phyloP scores from a whole-genome alignment of 1,140 invertebrate species.

The Drosophila ironensis region DNA sequence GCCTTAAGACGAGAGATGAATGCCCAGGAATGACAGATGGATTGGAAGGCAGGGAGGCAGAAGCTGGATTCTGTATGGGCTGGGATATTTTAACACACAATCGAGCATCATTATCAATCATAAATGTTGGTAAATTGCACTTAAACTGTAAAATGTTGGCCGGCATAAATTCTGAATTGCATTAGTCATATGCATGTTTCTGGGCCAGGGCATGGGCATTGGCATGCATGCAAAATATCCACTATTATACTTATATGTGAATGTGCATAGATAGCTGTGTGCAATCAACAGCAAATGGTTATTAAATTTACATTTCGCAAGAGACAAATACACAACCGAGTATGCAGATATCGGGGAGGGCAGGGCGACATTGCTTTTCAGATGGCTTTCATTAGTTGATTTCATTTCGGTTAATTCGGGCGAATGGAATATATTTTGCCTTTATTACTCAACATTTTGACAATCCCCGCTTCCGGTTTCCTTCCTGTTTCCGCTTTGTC shows the following conservation, averaged over 20 bases:
- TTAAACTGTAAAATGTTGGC: constrained; percentile 44
- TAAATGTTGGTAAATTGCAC: constrained; percentile 57
- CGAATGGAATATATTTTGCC: constrained; percentile 48
- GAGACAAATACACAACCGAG: constrained; percentile 4
- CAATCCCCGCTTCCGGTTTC: constrained; percentile 2
- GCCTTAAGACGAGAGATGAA: not conserved
- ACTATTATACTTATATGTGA: too few species aligned
- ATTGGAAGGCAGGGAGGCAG: not conserved
- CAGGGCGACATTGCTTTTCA: constrained; percentile 22
- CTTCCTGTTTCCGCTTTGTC: not conserved
- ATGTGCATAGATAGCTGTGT: constrained; percentile 26
- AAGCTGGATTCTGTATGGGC: too few species aligned
- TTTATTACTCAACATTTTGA: constrained; percentile 34
- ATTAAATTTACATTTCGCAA: constrained; percentile 47
- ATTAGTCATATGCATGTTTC: constrained; percentile 16
- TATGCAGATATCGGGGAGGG: not conserved
- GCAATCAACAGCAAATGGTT: constrained; percentile 54
- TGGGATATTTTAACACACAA: constrained; percentile 40
- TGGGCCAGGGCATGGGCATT: not conserved
- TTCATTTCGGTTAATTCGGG: constrained; percentile 65
- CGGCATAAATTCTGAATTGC: constrained; percentile 43
- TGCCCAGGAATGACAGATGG: constrained; percentile 6
- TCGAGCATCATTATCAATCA: constrained; percentile 53
- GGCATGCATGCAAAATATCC: not conserved
- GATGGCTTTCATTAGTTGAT: constrained; percentile 69